phyloP scores from a whole-genome alignment of 2,888 invertebrate species.

The Thecophora atra region DNA sequence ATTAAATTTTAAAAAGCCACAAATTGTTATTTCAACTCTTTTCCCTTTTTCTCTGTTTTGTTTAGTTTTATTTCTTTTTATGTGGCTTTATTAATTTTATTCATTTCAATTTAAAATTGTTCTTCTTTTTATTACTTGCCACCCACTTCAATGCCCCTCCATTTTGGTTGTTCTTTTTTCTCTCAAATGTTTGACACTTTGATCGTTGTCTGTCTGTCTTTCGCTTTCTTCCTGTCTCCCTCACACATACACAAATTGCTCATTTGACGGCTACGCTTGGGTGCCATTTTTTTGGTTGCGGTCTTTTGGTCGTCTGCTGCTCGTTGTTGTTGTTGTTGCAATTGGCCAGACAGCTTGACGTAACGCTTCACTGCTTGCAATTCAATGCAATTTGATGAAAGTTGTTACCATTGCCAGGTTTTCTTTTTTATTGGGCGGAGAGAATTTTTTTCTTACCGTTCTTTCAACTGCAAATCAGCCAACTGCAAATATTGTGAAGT shows the following conservation, averaged over 20 bases:
- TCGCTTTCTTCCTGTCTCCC: neutral
- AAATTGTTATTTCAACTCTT: slow-evolving; percentile 17
- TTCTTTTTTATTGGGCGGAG: neutral
- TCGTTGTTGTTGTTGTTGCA: slow-evolving; percentile 25
- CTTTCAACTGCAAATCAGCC: neutral
- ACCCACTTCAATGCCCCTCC: neutral
- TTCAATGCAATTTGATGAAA: slow-evolving; percentile 32
- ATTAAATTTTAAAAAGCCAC: slow-evolving; percentile 20
- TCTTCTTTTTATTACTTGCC: neutral
- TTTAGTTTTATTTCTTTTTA: neutral
- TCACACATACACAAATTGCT: neutral
- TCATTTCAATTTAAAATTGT: neutral
- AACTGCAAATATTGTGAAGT: slow-evolving; percentile 7
- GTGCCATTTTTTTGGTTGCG: slow-evolving; percentile 21
- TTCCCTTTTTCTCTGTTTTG: neutral
- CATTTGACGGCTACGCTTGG: slow-evolving; percentile 36
- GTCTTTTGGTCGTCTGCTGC: neutral
- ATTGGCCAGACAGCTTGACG: slow-evolving; percentile 36
- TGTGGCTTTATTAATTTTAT: slow-evolving; percentile 11
- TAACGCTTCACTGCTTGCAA: slow-evolving; percentile 35
- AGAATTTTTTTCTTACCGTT: neutral
- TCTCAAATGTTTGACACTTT: slow-evolving; percentile 24
- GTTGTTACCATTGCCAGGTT: slow-evolving; percentile 11
- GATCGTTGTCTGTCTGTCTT: slow-evolving; percentile 14
- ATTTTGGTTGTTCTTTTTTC: neutral